Evolutionary conservation across 2,113 vertebrate genomes (phyloP).

Genomic region (Anser brachyrhynchus): DNA sequence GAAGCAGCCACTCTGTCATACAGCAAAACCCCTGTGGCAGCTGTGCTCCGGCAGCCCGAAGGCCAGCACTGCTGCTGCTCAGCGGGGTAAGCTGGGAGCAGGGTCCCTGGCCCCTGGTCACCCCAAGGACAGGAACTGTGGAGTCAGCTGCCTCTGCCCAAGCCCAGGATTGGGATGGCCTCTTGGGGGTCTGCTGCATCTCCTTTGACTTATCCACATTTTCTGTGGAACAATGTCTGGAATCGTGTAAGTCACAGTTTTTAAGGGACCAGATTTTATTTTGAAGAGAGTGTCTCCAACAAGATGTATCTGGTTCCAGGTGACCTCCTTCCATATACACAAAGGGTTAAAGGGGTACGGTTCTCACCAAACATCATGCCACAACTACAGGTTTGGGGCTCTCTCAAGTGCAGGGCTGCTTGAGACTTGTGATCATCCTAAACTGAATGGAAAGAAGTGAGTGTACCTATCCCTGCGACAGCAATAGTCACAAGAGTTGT

Average conservation of each 20-base stretch:
- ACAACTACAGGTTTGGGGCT: background rate
- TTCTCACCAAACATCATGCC: background rate
- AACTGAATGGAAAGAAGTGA: background rate
- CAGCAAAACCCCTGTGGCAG: background rate
- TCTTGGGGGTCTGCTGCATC: fast-evolving
- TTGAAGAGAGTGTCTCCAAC: background rate
- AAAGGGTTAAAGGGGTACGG: background rate
- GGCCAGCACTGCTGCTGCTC: background rate
- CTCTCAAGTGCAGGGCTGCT: background rate
- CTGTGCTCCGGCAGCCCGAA: fast-evolving
- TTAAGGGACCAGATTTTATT: background rate
- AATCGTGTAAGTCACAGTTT: background rate
- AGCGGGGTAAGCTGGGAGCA: fast-evolving
- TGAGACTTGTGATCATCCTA: background rate
- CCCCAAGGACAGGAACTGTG: background rate
- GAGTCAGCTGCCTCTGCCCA: background rate
- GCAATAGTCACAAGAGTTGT: background rate
- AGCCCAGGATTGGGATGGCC: background rate
- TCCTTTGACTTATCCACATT: background rate
- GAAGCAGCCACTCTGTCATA: fast-evolving
- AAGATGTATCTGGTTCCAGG: background rate
- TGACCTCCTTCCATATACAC: fast-evolving
- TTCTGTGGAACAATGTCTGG: background rate
- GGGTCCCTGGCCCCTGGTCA: fast-evolving
- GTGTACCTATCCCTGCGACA: background rate